Percentiles rank a stretch among this genome's conserved stretches.
phyloP scores from a whole-genome alignment of 2,888 invertebrate species.

The Lepidochrysops patricia region DNA sequence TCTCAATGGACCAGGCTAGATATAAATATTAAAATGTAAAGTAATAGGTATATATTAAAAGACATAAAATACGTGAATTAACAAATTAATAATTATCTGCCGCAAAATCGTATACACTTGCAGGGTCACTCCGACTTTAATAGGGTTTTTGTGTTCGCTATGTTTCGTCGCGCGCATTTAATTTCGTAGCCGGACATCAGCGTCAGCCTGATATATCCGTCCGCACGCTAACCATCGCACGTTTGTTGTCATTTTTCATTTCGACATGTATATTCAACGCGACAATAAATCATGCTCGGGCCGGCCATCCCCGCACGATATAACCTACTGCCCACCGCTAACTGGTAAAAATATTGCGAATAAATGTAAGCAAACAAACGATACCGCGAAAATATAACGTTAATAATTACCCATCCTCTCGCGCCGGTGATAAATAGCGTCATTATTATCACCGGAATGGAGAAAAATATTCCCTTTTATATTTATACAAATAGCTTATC shows the following conservation, averaged over 20 bases:
- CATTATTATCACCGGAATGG: conserved; percentile 65
- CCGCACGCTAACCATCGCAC: conserved; percentile 45
- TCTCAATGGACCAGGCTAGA: too few species aligned
- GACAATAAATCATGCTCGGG: conserved; percentile 66
- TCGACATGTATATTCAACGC: conserved; percentile 71
- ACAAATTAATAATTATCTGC: too few species aligned
- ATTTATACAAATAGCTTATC: conserved; percentile 49
- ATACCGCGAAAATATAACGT: conserved; percentile 59
- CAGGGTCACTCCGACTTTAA: too few species aligned
- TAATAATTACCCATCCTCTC: conserved; percentile 70
- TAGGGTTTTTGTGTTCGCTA: neutral
- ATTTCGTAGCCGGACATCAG: neutral
- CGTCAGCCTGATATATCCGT: conserved; percentile 24
- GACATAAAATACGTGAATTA: neutral
- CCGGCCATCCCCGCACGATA: conserved; percentile 53
- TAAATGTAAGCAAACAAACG: conserved; percentile 64
- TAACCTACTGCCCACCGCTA: conserved; percentile 58
- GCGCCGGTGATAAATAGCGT: conserved; percentile 68
- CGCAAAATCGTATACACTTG: too few species aligned
- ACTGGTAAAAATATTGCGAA: conserved; percentile 52
- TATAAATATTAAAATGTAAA: too few species aligned
- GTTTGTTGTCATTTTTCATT: conserved; percentile 69
- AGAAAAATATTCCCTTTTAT: conserved; percentile 64
- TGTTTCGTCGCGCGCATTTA: neutral
- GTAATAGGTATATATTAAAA: too few species aligned